Percentiles rank a stretch among this genome's conserved stretches.
phyloP scores from a whole-genome alignment of 2,888 invertebrate genomes.

The Plutella xylostella region DNA sequence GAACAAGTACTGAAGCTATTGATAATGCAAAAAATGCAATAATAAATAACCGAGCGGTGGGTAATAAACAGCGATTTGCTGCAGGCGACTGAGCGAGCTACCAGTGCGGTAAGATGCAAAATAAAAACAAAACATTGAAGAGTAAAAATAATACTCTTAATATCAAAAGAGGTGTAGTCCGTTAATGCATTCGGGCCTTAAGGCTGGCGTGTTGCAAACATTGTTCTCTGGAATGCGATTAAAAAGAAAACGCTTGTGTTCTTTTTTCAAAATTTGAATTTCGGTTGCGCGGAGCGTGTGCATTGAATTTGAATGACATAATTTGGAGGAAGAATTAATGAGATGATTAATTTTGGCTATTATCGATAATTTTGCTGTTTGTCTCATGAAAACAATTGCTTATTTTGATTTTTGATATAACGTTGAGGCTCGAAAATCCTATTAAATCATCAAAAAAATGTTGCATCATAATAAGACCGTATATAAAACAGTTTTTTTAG shows the following conservation, averaged over 20 bases:
- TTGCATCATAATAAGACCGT: too few relatives aligned
- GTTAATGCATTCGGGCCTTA: slow-evolving; percentile 65
- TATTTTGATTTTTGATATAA: too few relatives aligned
- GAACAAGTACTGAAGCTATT: slow-evolving; percentile 58
- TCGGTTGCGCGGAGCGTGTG: slow-evolving; percentile 32
- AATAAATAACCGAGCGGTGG: slow-evolving; percentile 64
- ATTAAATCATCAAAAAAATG: too few relatives aligned
- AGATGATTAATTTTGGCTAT: slow-evolving; percentile 11
- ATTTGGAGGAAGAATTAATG: slow-evolving; percentile 16
- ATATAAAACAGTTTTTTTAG: too few relatives aligned
- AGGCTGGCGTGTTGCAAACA: slow-evolving; percentile 51
- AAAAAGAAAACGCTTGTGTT: slow-evolving; percentile 32
- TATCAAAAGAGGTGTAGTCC: slow-evolving; percentile 66
- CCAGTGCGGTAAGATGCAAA: slow-evolving; percentile 48
- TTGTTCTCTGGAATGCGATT: slow-evolving; percentile 66
- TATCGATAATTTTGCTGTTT: too few relatives aligned
- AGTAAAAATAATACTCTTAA: slow-evolving; percentile 63
- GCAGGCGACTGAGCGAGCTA: slow-evolving; percentile 60
- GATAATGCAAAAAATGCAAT: slow-evolving; percentile 68
- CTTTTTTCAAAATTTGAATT: slow-evolving; percentile 34
- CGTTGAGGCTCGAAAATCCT: too few relatives aligned
- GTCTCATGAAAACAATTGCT: too few relatives aligned
- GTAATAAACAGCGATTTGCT: slow-evolving; percentile 68
- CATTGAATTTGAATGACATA: slow-evolving; percentile 37
- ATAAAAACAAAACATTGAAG: slow-evolving; percentile 26